phyloP scores from a whole-genome alignment of 1,140 invertebrate species.

The Leucophenga varia region DNA sequence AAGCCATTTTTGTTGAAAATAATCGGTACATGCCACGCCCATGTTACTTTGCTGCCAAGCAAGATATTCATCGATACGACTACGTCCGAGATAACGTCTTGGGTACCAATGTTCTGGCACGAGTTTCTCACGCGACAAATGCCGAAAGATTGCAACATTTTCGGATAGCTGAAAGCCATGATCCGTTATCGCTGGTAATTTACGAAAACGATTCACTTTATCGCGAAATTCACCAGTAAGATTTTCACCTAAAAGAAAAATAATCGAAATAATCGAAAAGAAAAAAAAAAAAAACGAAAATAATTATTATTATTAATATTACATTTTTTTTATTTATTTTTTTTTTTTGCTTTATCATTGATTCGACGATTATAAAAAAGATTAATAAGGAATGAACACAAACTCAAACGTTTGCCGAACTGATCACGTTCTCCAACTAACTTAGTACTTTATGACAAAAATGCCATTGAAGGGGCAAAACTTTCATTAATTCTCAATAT shows the following conservation, averaged over 20 bases:
- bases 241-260: slow-evolving; percentile 66
- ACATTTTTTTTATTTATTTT: too few species aligned
- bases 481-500: too few species aligned
- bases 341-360: too few species aligned
- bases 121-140: slow-evolving; percentile 58
- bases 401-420: too few species aligned
- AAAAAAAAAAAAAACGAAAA: not conserved
- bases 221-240: slow-evolving; percentile 67
- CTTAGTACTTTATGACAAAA: too few species aligned
- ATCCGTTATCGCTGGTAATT: slow-evolving; percentile 73
- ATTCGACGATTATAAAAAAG: too few species aligned
- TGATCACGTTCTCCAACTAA: too few species aligned
- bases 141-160: slow-evolving; percentile 69
- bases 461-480: too few species aligned
- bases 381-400: too few species aligned
- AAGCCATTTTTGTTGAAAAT: slow-evolving; percentile 66
- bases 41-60: slow-evolving; percentile 85
- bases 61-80: slow-evolving; percentile 79
- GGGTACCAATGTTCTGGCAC: slow-evolving; percentile 75
- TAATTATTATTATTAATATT: not conserved
- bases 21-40: slow-evolving; percentile 66
- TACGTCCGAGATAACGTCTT: slow-evolving; percentile 64
- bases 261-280: not conserved
- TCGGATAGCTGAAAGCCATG: slow-evolving; percentile 77
- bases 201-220: slow-evolving; percentile 73